Evolutionary conservation across 2,113 vertebrate species (phyloP).

Genomic region (Danionella cerebrum): DNA sequence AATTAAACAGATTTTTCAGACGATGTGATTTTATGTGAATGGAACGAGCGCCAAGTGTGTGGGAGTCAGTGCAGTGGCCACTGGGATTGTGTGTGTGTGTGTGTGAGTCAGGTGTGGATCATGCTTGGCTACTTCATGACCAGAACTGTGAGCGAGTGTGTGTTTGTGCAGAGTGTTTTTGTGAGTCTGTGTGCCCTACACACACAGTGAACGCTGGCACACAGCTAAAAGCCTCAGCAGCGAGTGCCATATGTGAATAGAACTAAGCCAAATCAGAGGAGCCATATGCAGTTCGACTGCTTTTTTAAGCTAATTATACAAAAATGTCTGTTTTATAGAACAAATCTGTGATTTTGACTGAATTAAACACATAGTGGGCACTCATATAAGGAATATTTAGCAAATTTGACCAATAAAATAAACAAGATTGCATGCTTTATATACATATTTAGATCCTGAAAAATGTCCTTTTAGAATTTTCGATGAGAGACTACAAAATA

Average conservation of each 20-base stretch:
- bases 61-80: constrained; percentile 14
- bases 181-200: background rate
- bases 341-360: constrained; percentile 7
- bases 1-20: background rate
- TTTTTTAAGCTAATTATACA: constrained; percentile 18
- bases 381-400: background rate
- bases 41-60: constrained; percentile 24
- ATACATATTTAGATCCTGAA: no score
- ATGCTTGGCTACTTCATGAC: constrained; percentile 12
- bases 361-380: background rate
- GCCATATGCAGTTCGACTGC: constrained; percentile 26
- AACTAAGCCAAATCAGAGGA: constrained; percentile 22
- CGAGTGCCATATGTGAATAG: constrained; percentile 28
- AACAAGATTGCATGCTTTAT: background rate
- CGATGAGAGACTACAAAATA: no score
- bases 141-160: constrained; percentile 1
- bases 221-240: constrained; percentile 33
- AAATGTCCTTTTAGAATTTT: no score
- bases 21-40: background rate
- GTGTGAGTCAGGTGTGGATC: constrained; percentile 22
- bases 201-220: constrained; percentile 24
- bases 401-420: background rate
- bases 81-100: background rate
- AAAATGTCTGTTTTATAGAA: constrained; percentile 26
- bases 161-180: background rate